Conservation (phyloP, 2,888 invertebrate genomes). For the Ophonus ardosiacus region DNA sequence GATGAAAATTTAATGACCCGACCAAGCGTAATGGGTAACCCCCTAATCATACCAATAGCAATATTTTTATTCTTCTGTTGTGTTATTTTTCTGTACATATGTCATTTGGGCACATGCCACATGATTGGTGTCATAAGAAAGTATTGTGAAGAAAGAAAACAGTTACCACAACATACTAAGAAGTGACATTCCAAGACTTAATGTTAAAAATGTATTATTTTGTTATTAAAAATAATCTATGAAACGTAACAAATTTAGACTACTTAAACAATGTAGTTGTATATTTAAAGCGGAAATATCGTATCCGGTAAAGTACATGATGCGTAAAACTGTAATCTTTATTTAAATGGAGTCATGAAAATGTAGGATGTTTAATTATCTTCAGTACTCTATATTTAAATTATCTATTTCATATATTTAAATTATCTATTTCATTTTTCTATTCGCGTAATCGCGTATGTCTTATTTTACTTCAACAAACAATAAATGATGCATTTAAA, state of each 20-base stretch:
- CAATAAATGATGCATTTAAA: too few species aligned
- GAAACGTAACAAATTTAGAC: too few species aligned
- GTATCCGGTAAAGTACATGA: slow-evolving; percentile 1
- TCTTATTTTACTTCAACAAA: too few species aligned
- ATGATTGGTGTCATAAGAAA: neutral
- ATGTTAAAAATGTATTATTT: too few species aligned
- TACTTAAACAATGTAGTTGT: too few species aligned
- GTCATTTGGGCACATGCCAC: slow-evolving; percentile 44
- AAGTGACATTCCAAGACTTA: neutral
- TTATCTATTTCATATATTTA: neutral
- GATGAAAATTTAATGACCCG: slow-evolving; percentile 8
- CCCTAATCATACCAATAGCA: slow-evolving; percentile 50
- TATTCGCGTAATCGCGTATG: too few species aligned
- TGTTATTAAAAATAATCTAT: too few species aligned
- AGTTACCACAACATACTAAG: slow-evolving; percentile 2
- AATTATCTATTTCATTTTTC: neutral
- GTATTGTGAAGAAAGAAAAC: slow-evolving; percentile 19
- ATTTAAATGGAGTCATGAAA: neutral
- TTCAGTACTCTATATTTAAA: neutral
- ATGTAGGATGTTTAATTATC: neutral
- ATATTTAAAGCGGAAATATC: slow-evolving; percentile 3
- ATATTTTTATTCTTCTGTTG: slow-evolving; percentile 58
- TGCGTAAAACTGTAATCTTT: neutral
- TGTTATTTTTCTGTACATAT: slow-evolving; percentile 53
- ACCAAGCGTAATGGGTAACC: slow-evolving; percentile 38